These are phyloP conservation scores for Malurus leucopterus DNA, from an alignment of 2,797 vertebrate genomes.

Conservation along the genomic window DNA sequence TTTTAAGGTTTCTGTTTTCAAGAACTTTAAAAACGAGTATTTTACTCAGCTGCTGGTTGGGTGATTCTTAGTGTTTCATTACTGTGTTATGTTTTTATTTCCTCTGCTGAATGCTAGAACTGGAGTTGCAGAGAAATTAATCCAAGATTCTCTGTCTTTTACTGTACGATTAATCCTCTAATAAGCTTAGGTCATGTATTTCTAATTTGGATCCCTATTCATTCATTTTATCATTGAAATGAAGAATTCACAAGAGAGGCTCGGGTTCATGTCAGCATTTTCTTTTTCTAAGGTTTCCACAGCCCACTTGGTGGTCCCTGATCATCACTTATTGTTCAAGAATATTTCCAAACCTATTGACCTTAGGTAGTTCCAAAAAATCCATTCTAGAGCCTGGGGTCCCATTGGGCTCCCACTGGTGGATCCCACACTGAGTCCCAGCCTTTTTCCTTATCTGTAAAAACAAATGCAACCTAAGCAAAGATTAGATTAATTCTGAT, in stretches of 20 bases:
- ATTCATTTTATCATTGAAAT: slow-evolving; percentile 14
- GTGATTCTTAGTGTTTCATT: slow-evolving; percentile 47
- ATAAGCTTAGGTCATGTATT: slow-evolving; percentile 34
- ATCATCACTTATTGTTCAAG: not conserved
- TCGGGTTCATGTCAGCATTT: not conserved
- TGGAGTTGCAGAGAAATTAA: slow-evolving; percentile 23
- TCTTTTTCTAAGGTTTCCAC: slow-evolving; percentile 8
- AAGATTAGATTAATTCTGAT: not conserved
- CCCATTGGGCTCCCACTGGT: not conserved
- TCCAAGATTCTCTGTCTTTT: slow-evolving; percentile 33
- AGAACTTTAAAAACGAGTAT: not conserved
- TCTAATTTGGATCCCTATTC: slow-evolving; percentile 22
- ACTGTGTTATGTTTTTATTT: slow-evolving; percentile 4
- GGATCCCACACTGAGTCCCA: not conserved
- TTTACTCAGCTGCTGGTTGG: not conserved
- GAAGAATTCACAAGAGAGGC: slow-evolving; percentile 34
- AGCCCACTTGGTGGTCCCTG: not conserved
- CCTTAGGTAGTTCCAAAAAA: not conserved
- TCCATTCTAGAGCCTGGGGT: not conserved
- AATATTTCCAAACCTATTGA: not conserved
- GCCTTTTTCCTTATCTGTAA: not conserved
- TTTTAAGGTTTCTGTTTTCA: not conserved
- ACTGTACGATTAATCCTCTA: slow-evolving; percentile 2
- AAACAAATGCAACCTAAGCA: not conserved
- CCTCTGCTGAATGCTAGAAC: slow-evolving; percentile 24